Percentiles rank a stretch among this genome's conserved stretches.
Conservation (phyloP, 2,113 vertebrate genomes). For the Megalops atlanticus region DNA sequence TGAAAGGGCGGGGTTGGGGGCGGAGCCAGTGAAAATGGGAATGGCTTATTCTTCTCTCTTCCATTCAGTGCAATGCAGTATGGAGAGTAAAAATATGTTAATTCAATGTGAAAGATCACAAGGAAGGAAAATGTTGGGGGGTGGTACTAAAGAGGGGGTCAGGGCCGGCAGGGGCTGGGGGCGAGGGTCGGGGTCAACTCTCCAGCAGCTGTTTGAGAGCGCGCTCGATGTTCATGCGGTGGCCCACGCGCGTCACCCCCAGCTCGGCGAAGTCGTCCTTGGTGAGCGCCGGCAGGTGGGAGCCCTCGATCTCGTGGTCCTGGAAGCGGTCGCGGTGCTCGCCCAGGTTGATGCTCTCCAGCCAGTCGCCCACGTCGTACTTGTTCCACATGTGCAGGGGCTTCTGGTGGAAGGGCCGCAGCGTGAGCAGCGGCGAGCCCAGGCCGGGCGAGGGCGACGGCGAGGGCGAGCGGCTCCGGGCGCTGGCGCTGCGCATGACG, state of each 20-base stretch:
- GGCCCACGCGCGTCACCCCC: constrained; percentile 95
- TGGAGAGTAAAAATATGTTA: constrained; percentile 53
- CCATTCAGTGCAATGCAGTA: constrained; percentile 65
- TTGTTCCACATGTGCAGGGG: constrained; percentile 95
- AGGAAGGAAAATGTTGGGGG: constrained; percentile 12
- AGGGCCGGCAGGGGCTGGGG: constrained; percentile 42
- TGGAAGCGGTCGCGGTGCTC: constrained; percentile 97
- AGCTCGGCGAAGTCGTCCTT: constrained; percentile 98
- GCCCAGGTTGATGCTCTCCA: constrained; percentile 94
- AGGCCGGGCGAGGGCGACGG: constrained; percentile 86
- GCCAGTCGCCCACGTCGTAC: constrained; percentile 96
- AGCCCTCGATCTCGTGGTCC: constrained; percentile 97
- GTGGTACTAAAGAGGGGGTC: constrained; percentile 17
- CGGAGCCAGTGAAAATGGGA: constrained; percentile 10
- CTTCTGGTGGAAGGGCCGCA: constrained; percentile 92
- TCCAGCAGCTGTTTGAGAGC: constrained; percentile 91
- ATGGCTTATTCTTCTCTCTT: constrained; percentile 48
- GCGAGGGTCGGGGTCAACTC: constrained; percentile 75
- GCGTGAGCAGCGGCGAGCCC: constrained; percentile 78
- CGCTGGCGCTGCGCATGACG: constrained; percentile 92
- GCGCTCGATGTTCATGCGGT: constrained; percentile 98
- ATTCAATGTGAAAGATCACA: constrained; percentile 33
- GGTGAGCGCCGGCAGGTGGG: constrained; percentile 91
- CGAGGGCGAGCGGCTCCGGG: constrained; percentile 90
- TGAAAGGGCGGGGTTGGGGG: constrained; percentile 21